Evolutionary conservation across 2,797 vertebrate species (phyloP).

Genomic region (Babyrousa celebensis): DNA sequence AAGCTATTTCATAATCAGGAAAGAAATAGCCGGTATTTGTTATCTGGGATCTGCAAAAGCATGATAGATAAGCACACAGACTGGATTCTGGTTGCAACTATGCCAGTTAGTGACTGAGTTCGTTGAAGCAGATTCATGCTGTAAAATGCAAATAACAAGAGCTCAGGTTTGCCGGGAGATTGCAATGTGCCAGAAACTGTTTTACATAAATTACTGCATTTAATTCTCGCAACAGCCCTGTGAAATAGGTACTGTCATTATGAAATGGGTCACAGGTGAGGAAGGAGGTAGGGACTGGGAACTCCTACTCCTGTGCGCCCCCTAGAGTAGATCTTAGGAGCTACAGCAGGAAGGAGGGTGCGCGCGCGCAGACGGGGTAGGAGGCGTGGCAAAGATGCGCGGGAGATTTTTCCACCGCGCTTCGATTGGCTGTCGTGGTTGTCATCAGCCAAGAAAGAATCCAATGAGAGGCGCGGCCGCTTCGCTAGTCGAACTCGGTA

Average conservation of each 20-base stretch:
- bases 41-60: neutral
- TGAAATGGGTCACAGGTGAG: neutral
- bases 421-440: neutral
- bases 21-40: neutral
- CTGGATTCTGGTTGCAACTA: neutral
- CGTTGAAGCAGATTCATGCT: neutral
- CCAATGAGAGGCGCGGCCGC: neutral
- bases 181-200: neutral
- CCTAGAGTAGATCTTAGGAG: neutral
- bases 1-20: constrained; percentile 40
- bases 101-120: neutral
- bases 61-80: neutral
- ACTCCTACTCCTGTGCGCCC: neutral
- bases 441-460: neutral
- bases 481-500: rapidly evolving
- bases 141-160: constrained; percentile 35
- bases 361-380: neutral
- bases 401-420: rapidly evolving
- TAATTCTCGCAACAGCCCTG: neutral
- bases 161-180: neutral
- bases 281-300: neutral
- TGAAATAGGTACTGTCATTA: neutral
- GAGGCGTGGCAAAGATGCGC: neutral
- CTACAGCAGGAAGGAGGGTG: neutral
- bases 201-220: neutral